These are phyloP conservation scores for Elaeidobius kamerunicus DNA, from an alignment of 2,888 invertebrate species.

Conservation along the genomic window DNA sequence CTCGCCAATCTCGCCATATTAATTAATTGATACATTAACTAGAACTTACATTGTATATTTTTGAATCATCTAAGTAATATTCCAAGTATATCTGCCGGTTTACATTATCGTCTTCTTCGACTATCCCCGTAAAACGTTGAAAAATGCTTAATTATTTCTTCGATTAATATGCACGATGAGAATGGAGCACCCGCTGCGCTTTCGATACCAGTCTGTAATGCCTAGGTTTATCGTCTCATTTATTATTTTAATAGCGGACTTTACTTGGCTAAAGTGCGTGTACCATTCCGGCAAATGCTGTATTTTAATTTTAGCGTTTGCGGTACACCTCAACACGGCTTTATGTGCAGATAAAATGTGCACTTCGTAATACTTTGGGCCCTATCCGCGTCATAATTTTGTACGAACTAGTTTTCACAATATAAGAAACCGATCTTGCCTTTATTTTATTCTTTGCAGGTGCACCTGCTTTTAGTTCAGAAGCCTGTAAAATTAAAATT, in stretches of 20 bases:
- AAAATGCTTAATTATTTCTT: slow-evolving; percentile 29
- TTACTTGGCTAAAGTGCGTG: slow-evolving; percentile 31
- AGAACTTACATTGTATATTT: too few relatives aligned
- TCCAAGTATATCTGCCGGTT: too few relatives aligned
- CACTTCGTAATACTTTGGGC: neutral
- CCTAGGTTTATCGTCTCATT: slow-evolving; percentile 32
- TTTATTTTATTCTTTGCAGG: too few relatives aligned
- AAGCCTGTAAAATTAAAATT: too few relatives aligned
- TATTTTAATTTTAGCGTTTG: slow-evolving; percentile 25
- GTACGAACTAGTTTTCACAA: too few relatives aligned
- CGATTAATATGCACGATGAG: slow-evolving; percentile 31
- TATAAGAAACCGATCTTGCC: too few relatives aligned
- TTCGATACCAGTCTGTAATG: slow-evolving; percentile 31
- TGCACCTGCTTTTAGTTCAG: too few relatives aligned
- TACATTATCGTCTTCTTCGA: slow-evolving; percentile 1
- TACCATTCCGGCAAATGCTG: slow-evolving; percentile 24
- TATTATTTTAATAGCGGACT: slow-evolving; percentile 32
- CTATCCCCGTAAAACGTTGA: slow-evolving; percentile 9
- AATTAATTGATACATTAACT: too few relatives aligned
- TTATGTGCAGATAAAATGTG: slow-evolving; percentile 9
- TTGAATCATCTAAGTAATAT: too few relatives aligned
- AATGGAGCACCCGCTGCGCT: slow-evolving; percentile 31
- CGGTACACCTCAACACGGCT: slow-evolving; percentile 15
- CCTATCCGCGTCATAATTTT: neutral
- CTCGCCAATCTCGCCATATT: too few relatives aligned